Evolutionary conservation across 2,113 vertebrate species (phyloP).

Genomic region (Oryzias javanicus): DNA sequence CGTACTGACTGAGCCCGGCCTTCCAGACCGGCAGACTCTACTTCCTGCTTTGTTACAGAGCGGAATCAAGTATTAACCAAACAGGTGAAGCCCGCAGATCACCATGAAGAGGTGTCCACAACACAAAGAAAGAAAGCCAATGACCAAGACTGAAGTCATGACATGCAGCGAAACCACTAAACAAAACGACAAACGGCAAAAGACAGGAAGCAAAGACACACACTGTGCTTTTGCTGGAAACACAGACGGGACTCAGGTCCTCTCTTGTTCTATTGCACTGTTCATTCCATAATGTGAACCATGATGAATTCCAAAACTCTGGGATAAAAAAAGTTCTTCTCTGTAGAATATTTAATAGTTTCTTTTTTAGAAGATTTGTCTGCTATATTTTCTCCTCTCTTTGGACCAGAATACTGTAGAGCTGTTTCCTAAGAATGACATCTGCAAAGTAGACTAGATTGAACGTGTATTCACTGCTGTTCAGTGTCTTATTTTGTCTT

Average conservation of each 20-base stretch:
- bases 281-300: conserved; percentile 78
- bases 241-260: conserved; percentile 46
- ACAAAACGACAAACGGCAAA: conserved; percentile 35
- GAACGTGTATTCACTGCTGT: conserved; percentile 44
- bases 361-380: conserved; percentile 42
- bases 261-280: conserved; percentile 72
- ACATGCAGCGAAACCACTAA: conserved; percentile 66
- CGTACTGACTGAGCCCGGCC: conserved; percentile 30
- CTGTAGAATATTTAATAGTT: conserved; percentile 57
- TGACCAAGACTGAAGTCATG: conserved; percentile 37
- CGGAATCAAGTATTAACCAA: conserved; percentile 26
- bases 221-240: conserved; percentile 56
- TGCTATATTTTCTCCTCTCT: conserved; percentile 43
- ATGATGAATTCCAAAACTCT: conserved; percentile 67
- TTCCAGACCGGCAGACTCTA: conserved; percentile 21
- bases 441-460: conserved; percentile 44
- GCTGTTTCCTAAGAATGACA: conserved; percentile 38
- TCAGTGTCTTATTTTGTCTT: conserved; percentile 45
- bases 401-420: conserved; percentile 51
- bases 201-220: conserved; percentile 50
- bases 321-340: conserved; percentile 49
- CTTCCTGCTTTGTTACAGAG: conserved; percentile 16
- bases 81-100: neutral
- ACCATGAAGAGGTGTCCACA: conserved; percentile 20
- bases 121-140: neutral